A percentile compares a stretch with the other conserved stretches of the same genome.
These are phyloP conservation scores for Oscheius myriophilus DNA, from an alignment of 2,888 invertebrate genomes.

Conservation along the genomic window DNA sequence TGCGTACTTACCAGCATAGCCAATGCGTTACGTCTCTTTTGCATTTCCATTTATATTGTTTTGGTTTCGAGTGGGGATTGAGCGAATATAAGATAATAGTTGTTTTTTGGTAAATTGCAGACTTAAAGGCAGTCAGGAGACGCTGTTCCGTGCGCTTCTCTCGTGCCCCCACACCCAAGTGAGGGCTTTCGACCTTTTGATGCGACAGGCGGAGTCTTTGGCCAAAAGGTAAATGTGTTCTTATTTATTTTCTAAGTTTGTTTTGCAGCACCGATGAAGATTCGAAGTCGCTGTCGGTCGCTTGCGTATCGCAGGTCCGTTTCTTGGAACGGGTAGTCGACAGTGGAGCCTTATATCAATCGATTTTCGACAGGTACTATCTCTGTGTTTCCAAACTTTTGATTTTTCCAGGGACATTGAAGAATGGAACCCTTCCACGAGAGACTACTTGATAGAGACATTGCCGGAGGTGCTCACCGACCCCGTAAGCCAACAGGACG, in stretches of 20 bases:
- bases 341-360: conserved; percentile 11
- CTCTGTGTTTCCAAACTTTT: background rate
- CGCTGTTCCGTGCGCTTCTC: conserved; percentile 23
- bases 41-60: too few relatives aligned
- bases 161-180: conserved; percentile 18
- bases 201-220: conserved; percentile 15
- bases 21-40: too few relatives aligned
- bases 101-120: background rate
- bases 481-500: conserved; percentile 15
- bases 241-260: background rate
- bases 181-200: conserved; percentile 19
- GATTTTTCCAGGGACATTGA: conserved; percentile 19
- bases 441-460: conserved; percentile 24
- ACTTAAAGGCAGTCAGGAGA: conserved; percentile 20
- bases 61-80: too few relatives aligned
- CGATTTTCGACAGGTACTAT: conserved; percentile 25
- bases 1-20: background rate
- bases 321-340: conserved; percentile 25
- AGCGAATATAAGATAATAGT: too few relatives aligned
- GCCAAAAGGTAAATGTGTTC: conserved; percentile 4
- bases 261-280: conserved; percentile 6
- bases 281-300: conserved; percentile 9
- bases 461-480: conserved; percentile 27
- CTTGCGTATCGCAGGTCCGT: conserved; percentile 25
- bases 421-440: conserved; percentile 13